Evolutionary conservation across 2,888 invertebrate species (phyloP).

Genomic region (Periphyllus acericola): DNA sequence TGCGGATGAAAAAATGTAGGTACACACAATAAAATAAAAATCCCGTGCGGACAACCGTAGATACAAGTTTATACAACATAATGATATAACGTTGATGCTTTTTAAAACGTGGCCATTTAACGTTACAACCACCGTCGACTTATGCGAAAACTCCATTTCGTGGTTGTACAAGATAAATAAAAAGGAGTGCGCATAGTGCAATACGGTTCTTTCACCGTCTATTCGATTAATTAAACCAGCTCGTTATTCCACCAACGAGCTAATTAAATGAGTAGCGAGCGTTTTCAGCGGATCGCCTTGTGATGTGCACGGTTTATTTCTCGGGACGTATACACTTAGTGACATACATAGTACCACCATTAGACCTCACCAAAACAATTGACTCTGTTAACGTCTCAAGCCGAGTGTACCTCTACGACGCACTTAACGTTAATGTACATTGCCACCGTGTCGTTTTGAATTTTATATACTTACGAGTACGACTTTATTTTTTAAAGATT

Average conservation of each 20-base stretch:
- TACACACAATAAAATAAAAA: no score
- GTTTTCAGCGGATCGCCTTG: not conserved
- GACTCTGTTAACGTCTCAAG: no score
- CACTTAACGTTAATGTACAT: no score
- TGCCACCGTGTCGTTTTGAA: not conserved
- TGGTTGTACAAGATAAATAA: not conserved
- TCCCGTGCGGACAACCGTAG: no score
- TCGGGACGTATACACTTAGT: not conserved
- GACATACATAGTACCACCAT: not conserved
- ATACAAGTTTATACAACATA: no score
- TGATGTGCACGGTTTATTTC: no score
- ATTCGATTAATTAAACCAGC: not conserved
- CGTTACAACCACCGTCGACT: not conserved
- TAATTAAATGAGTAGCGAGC: not conserved
- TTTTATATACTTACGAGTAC: slow-evolving; percentile 38
- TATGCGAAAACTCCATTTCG: not conserved
- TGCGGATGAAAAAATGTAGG: no score
- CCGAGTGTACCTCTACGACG: no score
- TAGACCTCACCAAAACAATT: not conserved
- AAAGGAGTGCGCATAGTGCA: not conserved
- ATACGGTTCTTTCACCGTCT: not conserved
- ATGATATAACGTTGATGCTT: no score
- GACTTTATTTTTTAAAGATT: slow-evolving; percentile 46
- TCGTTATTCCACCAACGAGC: not conserved
- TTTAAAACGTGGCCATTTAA: no score